phyloP scores from a whole-genome alignment of 2,113 vertebrate species.

The Hydropotes inermis region DNA sequence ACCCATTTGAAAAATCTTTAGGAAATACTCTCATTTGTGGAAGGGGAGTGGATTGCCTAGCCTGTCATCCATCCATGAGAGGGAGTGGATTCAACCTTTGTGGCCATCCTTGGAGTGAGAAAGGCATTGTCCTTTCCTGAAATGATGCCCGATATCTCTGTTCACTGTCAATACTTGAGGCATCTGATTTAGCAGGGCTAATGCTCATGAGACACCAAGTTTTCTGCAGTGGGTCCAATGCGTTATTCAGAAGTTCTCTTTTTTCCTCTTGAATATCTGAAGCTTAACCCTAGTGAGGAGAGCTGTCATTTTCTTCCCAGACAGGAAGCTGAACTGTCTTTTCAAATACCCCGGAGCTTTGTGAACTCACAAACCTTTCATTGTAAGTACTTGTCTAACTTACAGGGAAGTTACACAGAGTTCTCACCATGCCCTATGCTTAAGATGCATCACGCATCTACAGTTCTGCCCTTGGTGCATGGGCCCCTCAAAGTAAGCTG shows the following conservation, averaged over 20 bases:
- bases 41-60: background rate
- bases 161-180: constrained; percentile 13
- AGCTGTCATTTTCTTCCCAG: constrained; percentile 75
- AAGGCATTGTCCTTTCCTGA: background rate
- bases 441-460: constrained; percentile 33
- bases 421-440: constrained; percentile 3
- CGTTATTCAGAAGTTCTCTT: constrained; percentile 46
- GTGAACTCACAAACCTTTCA: constrained; percentile 76
- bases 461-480: constrained; percentile 24
- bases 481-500: constrained; percentile 44
- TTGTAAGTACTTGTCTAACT: constrained; percentile 72
- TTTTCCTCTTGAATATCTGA: constrained; percentile 66
- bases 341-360: constrained; percentile 68
- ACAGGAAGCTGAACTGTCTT: constrained; percentile 71
- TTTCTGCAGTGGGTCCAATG: constrained; percentile 34
- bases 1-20: background rate
- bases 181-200: background rate
- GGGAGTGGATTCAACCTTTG: background rate
- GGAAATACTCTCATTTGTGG: background rate
- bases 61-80: background rate
- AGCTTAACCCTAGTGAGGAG: constrained; percentile 68
- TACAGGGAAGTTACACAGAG: constrained; percentile 58
- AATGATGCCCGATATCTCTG: background rate
- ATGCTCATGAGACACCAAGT: background rate
- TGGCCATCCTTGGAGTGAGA: background rate